phyloP scores from a whole-genome alignment of 2,797 vertebrate species.

The Notolepis coatsorum region DNA sequence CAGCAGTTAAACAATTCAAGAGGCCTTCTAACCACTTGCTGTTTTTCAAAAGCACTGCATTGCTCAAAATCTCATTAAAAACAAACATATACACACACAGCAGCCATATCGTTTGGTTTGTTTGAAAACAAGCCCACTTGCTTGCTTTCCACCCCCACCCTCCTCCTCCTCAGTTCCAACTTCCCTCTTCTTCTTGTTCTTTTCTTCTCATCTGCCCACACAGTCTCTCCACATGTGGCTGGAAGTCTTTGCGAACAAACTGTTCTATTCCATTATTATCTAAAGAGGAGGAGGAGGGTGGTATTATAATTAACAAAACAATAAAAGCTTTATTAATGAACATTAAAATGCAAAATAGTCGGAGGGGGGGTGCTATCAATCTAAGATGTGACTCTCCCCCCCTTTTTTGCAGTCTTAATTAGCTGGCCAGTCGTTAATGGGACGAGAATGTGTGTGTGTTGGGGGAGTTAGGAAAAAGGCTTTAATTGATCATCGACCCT shows the following conservation, averaged over 20 bases:
- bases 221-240: conserved; percentile 68
- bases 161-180: background rate
- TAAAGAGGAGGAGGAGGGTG: conserved; percentile 86
- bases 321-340: conserved; percentile 99
- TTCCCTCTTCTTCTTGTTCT: background rate
- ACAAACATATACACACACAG: conserved; percentile 7
- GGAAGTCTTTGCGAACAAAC: conserved; percentile 75
- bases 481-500: conserved; percentile 93
- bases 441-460: conserved; percentile 77
- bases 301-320: conserved; percentile 98
- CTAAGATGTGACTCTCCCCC: conserved; percentile 94
- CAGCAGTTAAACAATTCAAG: no score
- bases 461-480: conserved; percentile 89
- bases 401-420: conserved; percentile 95
- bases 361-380: conserved; percentile 92
- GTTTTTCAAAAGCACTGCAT: no score
- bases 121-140: conserved; percentile 28
- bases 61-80: no score
- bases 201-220: conserved; percentile 21
- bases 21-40: no score
- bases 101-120: conserved; percentile 18
- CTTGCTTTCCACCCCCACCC: conserved; percentile 29
- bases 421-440: conserved; percentile 96
- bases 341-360: conserved; percentile 98
- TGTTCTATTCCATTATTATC: conserved; percentile 80